Evolutionary conservation across 2,113 vertebrate genomes (phyloP), one percentile per base, ranked within the genome.

Genomic region (Chitala chitala): DNA sequence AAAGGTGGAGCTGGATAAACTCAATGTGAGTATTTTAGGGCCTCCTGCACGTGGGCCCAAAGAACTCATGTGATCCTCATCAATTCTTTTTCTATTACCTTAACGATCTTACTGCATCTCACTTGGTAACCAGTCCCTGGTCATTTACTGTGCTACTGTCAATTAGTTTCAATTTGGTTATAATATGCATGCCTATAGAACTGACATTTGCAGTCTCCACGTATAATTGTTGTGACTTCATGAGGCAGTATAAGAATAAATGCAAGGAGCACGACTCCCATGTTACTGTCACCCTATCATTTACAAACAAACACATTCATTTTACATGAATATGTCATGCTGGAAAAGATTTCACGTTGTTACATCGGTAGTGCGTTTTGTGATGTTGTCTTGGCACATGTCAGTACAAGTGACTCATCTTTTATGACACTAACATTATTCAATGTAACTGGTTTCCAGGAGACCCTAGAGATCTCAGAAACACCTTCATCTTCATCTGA

Each of bases 21-120:
- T 92, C 70, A 91, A 93, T 87, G 92, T 92, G 76, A 84, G 80
- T 68, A 15, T 48, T 26, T 46, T n/a, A n/a, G n/a, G n/a, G 10
- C 9, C 40, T 40, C 24, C 17, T 42, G 2, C 10, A 38, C n/a
- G n/a, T n/a, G n/a, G 54, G 5, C 29, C 26, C 46, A 17, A 38
- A 36, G 6, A 3, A 42, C 15, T 51, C 46, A n/a, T 33, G 24
- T n/a, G 17, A 3, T 1, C 5, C 4, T 17, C 65, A 24, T 44
- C 29, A 17, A 7, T 31, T 50, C 7, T 31, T 38, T n/a, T 17
- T 36, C 33, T 36, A 63, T 26, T 3, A n/a, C n/a, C n/a, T n/a
- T n/a, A n/a, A n/a, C n/a, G n/a, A n/a, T n/a, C n/a, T n/a, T n/a
- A n/a, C n/a, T n/a, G n/a, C n/a, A n/a, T n/a, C n/a, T n/a, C n/a